A percentile compares a stretch with the other conserved stretches of the same genome.
These are phyloP conservation scores for Yasuhikotakia modesta DNA, from an alignment of 2,797 vertebrate genomes.

Conservation along the genomic window DNA sequence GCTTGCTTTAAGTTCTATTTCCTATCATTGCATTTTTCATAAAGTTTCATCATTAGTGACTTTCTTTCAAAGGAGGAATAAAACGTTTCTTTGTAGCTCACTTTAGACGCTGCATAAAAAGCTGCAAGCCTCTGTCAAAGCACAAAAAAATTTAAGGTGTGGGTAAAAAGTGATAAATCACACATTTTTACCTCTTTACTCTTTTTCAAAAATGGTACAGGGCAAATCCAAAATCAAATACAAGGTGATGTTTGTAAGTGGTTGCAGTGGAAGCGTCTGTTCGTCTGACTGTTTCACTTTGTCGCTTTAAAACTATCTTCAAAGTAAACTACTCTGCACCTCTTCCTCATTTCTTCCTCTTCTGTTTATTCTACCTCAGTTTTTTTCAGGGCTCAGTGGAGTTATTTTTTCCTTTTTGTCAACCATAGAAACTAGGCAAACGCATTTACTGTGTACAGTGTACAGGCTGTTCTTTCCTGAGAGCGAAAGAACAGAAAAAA, in stretches of 20 bases:
- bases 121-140: not conserved
- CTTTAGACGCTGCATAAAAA: not conserved
- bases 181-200: not conserved
- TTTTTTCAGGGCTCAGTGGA: constrained; percentile 16
- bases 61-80: not conserved
- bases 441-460: constrained; percentile 15
- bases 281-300: not conserved
- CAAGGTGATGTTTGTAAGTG: not conserved
- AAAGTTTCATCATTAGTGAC: no score
- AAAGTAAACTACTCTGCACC: constrained; percentile 16
- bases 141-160: not conserved
- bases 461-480: constrained; percentile 15
- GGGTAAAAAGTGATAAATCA: not conserved
- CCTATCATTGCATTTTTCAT: not conserved
- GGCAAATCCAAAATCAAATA: not conserved
- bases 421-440: constrained; percentile 34
- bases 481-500: constrained; percentile 38
- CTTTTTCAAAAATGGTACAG: not conserved
- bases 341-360: constrained; percentile 2
- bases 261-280: not conserved
- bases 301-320: constrained; percentile 26
- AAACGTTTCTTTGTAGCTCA: not conserved
- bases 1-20: not conserved
- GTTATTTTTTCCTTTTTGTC: constrained; percentile 23
- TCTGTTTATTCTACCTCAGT: constrained; percentile 8